Evolutionary conservation across 2,113 vertebrate genomes (phyloP).

Genomic region (Apus apus): DNA sequence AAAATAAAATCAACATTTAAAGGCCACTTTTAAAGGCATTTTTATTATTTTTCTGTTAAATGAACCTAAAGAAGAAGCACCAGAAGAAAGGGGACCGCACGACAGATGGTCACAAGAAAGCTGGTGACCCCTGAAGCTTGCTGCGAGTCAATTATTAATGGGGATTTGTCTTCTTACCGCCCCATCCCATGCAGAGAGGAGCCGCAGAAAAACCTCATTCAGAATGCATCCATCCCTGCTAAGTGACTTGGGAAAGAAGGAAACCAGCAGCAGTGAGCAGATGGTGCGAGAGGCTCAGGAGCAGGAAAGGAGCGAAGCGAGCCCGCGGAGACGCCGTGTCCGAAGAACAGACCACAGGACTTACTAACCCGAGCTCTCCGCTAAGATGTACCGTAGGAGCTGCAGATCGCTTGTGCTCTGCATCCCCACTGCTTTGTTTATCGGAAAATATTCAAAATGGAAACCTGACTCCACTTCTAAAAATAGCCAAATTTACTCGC

Average conservation of each 20-base stretch:
- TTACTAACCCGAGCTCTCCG: neutral
- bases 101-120: conserved; percentile 61
- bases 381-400: neutral
- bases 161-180: conserved; percentile 64
- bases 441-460: conserved; percentile 48
- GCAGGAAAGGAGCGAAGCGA: neutral
- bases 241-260: neutral
- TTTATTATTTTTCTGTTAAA: neutral
- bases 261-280: conserved; percentile 3
- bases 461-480: conserved; percentile 67
- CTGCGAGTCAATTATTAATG: conserved; percentile 63
- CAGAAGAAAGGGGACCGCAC: neutral
- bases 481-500: conserved; percentile 37
- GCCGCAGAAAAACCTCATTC: conserved; percentile 21
- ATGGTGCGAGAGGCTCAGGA: conserved; percentile 11
- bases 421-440: conserved; percentile 56
- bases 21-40: neutral
- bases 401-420: neutral
- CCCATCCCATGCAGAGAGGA: conserved; percentile 59
- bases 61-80: neutral
- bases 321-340: neutral
- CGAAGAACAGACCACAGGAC: neutral
- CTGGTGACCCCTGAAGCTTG: conserved; percentile 54
- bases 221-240: neutral
- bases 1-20: neutral